These are phyloP conservation scores for Heliconius charithonia DNA, from an alignment of 2,888 invertebrate genomes.

Conservation along the genomic window DNA sequence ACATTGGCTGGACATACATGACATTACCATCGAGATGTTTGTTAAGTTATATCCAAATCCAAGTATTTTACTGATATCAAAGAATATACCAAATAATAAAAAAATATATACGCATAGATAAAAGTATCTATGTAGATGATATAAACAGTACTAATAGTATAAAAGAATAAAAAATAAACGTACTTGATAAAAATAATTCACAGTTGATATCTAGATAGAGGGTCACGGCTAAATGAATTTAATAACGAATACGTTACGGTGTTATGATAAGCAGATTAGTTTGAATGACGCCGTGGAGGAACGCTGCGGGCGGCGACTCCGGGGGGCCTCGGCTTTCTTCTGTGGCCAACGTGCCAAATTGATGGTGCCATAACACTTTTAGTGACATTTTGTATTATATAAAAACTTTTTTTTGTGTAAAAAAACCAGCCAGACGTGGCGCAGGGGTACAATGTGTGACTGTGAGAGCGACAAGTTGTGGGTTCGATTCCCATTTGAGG, in stretches of 20 bases:
- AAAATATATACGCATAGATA: too few relatives aligned
- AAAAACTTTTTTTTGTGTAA: background rate
- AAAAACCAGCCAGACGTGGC: background rate
- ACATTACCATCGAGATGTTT: too few relatives aligned
- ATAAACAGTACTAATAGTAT: too few relatives aligned
- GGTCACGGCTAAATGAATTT: slow-evolving; percentile 57
- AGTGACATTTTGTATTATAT: slow-evolving; percentile 57
- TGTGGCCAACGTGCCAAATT: slow-evolving; percentile 51
- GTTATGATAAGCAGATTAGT: slow-evolving; percentile 64
- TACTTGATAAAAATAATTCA: background rate
- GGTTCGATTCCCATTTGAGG: too few relatives aligned
- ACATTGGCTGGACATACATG: background rate
- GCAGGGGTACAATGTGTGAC: too few relatives aligned
- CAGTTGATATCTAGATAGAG: slow-evolving; percentile 51
- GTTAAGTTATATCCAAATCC: too few relatives aligned
- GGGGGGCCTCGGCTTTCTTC: slow-evolving; percentile 53
- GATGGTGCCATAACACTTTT: slow-evolving; percentile 48
- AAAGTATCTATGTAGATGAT: too few relatives aligned
- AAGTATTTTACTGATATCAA: too few relatives aligned
- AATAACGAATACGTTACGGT: slow-evolving; percentile 55
- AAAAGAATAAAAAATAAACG: background rate
- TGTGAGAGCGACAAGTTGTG: too few relatives aligned
- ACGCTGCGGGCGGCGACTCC: slow-evolving; percentile 50
- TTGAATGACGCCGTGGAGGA: slow-evolving; percentile 56
- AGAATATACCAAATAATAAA: too few relatives aligned